phyloP scores from a whole-genome alignment of 2,888 invertebrate species.

The Belgica antarctica region DNA sequence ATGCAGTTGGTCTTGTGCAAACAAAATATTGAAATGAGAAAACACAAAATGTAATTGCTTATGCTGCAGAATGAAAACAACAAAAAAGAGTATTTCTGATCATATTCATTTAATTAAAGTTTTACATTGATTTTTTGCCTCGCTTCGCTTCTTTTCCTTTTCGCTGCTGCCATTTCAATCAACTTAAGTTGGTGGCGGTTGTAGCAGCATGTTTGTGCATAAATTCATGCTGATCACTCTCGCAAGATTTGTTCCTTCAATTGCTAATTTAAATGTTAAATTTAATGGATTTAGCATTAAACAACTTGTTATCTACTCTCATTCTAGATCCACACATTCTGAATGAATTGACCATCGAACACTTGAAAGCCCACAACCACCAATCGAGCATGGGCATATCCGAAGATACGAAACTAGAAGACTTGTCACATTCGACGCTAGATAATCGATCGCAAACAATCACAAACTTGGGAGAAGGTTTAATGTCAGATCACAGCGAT shows the following conservation, averaged over 20 bases:
- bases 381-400: constrained; percentile 41
- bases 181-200: constrained; percentile 44
- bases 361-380: constrained; percentile 26
- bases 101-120: constrained; percentile 44
- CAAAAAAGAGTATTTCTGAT: constrained; percentile 33
- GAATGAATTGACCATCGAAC: constrained; percentile 40
- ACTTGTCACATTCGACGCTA: background rate
- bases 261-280: constrained; percentile 40
- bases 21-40: background rate
- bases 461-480: constrained; percentile 48
- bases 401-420: constrained; percentile 21
- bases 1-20: too few species aligned
- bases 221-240: constrained; percentile 39
- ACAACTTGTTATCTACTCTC: too few species aligned
- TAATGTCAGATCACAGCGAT: constrained; percentile 63
- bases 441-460: constrained; percentile 16
- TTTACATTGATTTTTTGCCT: constrained; percentile 33
- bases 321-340: constrained; percentile 41
- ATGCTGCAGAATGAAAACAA: constrained; percentile 21
- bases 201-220: constrained; percentile 41
- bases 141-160: constrained; percentile 8
- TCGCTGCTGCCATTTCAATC: constrained; percentile 26
- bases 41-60: constrained; percentile 32
- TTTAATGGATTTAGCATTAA: constrained; percentile 22
- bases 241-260: constrained; percentile 7